Conservation (phyloP, 2,797 vertebrate genomes). For the Selene dorsalis region DNA sequence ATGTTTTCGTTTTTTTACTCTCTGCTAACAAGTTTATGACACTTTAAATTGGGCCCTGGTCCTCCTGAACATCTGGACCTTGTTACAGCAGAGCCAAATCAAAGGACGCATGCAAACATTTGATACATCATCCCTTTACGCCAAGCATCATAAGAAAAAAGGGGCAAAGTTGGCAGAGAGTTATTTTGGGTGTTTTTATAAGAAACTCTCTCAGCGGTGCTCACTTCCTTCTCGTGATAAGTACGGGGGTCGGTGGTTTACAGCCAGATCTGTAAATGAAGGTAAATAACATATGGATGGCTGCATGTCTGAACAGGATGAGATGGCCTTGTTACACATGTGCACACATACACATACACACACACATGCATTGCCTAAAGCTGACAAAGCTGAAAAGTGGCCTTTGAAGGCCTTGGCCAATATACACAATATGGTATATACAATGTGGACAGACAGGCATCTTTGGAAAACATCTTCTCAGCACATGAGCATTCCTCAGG, state of each 20-base stretch:
- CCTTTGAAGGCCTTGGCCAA: conserved; percentile 47
- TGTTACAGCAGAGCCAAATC: conserved; percentile 76
- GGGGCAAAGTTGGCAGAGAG: conserved; percentile 12
- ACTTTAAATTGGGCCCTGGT: conserved; percentile 71
- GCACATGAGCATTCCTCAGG: not conserved
- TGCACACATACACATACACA: not conserved
- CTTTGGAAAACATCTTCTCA: conserved; percentile 38
- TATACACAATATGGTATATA: conserved; percentile 44
- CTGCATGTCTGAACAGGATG: conserved; percentile 56
- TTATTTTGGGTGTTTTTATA: conserved; percentile 59
- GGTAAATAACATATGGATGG: conserved; percentile 44
- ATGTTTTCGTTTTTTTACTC: conserved; percentile 17
- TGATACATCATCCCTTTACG: conserved; percentile 72
- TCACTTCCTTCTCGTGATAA: conserved; percentile 46
- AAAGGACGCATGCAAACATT: conserved; percentile 78
- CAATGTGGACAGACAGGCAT: not conserved
- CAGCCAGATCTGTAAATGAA: conserved; percentile 29
- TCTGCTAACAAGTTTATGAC: conserved; percentile 78
- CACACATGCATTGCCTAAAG: conserved; percentile 25
- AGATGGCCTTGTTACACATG: conserved; percentile 18
- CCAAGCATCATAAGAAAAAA: conserved; percentile 56
- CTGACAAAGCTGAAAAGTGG: conserved; percentile 37
- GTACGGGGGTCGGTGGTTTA: conserved; percentile 45
- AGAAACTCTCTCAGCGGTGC: conserved; percentile 41
- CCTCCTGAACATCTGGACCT: conserved; percentile 78